Evolutionary conservation across 2,888 invertebrate species (phyloP), one percentile per base, ranked within the genome.

Genomic region (Calephelis perditalis): DNA sequence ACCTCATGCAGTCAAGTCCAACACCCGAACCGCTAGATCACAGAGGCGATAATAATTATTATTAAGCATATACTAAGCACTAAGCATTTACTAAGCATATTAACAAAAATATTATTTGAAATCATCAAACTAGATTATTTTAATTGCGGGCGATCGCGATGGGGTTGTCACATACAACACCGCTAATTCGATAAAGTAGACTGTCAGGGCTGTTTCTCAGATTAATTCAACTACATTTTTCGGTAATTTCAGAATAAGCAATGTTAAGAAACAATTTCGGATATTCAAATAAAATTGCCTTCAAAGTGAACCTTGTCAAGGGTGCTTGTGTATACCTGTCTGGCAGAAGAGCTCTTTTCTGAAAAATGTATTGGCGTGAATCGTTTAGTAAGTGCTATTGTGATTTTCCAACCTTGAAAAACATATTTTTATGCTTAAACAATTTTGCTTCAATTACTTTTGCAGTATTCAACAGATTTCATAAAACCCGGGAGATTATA

Each of bases 311-410:
- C 47, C 15, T 15, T 0, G 15, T 26, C 26, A 47, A 47, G 47
- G 15, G 47, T 7, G n/a, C 47, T 47, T 47, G 47, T 8, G 9
- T 47, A 47, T 15, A 47, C 12, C 47, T 47, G 12, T 47, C 15
- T 47, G n/a, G 8, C 15, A 15, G 15, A 47, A 26, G 26, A 26
- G 26, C 26, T 26, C 26, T 26, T 26, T 26, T 26, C 26, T 26
- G 26, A 26, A 26, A 47, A 7, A 47, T 3, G 47, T 47, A 47
- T 47, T 47, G 47, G 47, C 47, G 47, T 47, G 47, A 47, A 47
- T 47, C 15, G 47, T n/a, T 47, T 46, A 46, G 12, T 12, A 46
- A 46, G 8, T n/a, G 46, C 7, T 6, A 7, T 7, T 46, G 3
- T 45, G n/a, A 46, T 11, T 12, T 12, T 46, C 5, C 12, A 46